These are phyloP conservation scores for Chinchilla lanigera DNA, from an alignment of 2,113 vertebrate genomes.

Conservation along the genomic window DNA sequence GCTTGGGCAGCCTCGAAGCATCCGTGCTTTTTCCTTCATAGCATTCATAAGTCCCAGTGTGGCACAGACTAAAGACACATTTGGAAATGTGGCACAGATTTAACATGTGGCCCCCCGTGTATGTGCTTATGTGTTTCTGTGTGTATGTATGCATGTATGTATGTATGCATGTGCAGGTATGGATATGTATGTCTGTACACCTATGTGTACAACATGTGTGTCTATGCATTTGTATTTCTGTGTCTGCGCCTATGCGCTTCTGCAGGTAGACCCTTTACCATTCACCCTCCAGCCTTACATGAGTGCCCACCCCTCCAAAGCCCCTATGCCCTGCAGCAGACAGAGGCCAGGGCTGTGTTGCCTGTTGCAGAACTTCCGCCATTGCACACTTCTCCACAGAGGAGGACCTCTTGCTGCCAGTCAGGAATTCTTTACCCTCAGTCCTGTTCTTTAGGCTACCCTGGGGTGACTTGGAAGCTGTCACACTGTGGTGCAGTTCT, in stretches of 20 bases:
- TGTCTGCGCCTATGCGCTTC: not conserved
- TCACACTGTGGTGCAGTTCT: not conserved
- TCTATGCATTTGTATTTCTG: not conserved
- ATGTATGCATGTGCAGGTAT: not conserved
- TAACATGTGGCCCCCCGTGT: not conserved
- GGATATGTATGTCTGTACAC: not conserved
- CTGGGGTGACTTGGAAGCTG: not conserved
- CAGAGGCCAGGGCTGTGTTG: not conserved
- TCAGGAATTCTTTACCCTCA: not conserved
- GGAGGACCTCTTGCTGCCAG: not conserved
- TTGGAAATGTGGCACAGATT: not conserved
- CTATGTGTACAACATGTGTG: not conserved
- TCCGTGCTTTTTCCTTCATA: not conserved
- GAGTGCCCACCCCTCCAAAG: not conserved
- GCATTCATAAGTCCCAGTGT: not conserved
- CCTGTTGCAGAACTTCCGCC: accelerated
- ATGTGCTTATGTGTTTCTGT: not conserved
- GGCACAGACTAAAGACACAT: not conserved
- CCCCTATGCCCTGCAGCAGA: not conserved
- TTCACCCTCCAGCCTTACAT: no score
- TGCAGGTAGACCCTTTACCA: not conserved
- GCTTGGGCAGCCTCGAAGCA: not conserved
- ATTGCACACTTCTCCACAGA: accelerated
- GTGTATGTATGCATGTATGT: no score
- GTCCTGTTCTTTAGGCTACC: not conserved